Evolutionary conservation across 35 echinoderm and acorn worm genomes (phyloP).

Genomic region (Diadema setosum): DNA sequence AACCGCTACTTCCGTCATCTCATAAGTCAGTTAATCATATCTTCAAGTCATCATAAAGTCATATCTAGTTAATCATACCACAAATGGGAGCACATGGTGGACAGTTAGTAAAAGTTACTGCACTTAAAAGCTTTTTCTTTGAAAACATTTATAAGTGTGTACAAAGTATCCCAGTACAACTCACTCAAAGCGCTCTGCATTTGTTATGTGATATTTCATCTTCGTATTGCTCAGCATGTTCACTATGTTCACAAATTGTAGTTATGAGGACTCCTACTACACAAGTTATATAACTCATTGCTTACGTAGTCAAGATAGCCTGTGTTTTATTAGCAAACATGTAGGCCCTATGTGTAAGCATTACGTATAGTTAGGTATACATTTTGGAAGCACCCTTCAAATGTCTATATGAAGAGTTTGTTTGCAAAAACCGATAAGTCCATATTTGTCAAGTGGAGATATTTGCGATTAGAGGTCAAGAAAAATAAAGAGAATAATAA

Average conservation of each 20-base stretch:
- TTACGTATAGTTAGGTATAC: no score
- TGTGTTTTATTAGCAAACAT: no score
- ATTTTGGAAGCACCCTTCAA: no score
- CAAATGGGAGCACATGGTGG: background rate
- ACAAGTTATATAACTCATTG: no score
- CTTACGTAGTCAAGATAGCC: no score
- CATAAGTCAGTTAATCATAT: background rate
- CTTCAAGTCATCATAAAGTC: background rate
- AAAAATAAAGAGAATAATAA: no score
- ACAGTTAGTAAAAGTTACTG: background rate
- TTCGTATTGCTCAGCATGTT: background rate
- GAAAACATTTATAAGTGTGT: background rate
- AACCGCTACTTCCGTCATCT: background rate
- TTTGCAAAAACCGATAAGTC: no score
- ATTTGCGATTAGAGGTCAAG: no score
- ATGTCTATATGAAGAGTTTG: no score
- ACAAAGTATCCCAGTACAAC: background rate
- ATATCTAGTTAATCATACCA: background rate
- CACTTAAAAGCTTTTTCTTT: background rate
- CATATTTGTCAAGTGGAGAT: no score
- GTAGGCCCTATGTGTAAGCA: no score
- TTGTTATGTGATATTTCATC: background rate
- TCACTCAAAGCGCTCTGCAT: no score
- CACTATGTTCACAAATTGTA: background rate
- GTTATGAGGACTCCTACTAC: background rate